These are phyloP conservation scores for Tuberolachnus salignus DNA, from an alignment of 2,888 invertebrate species.

Conservation along the genomic window DNA sequence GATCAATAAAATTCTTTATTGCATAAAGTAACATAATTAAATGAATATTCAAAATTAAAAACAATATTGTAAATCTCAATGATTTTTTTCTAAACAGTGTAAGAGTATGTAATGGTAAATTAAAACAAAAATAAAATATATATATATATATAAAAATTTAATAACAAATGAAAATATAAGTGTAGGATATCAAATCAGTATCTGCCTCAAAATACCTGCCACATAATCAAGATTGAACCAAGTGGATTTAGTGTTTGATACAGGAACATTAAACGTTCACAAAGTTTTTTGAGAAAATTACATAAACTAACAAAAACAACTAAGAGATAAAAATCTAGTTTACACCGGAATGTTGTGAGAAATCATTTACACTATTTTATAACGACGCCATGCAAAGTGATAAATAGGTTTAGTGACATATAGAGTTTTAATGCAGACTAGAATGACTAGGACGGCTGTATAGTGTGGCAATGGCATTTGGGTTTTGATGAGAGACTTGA, in stretches of 20 bases:
- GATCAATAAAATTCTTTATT: constrained; percentile 58
- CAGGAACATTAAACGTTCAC: constrained; percentile 49
- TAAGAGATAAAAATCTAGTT: constrained; percentile 21
- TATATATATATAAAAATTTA: constrained; percentile 22
- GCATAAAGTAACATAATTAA: constrained; percentile 48
- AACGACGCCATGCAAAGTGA: constrained; percentile 58
- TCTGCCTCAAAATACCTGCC: constrained; percentile 44
- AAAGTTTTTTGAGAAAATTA: constrained; percentile 11
- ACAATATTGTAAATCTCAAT: constrained; percentile 43
- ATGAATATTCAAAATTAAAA: constrained; percentile 47
- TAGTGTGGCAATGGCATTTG: constrained; percentile 41
- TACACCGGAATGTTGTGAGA: constrained; percentile 21
- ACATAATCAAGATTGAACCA: constrained; percentile 51
- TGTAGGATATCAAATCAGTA: constrained; percentile 35
- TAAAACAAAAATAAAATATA: constrained; percentile 24
- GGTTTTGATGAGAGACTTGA: constrained; percentile 36
- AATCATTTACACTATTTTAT: constrained; percentile 46
- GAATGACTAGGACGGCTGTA: constrained; percentile 55
- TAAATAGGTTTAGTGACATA: constrained; percentile 50
- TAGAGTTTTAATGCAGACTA: constrained; percentile 55
- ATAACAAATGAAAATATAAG: constrained; percentile 50
- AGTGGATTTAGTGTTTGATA: constrained; percentile 39
- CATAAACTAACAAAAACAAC: constrained; percentile 38
- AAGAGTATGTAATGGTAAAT: constrained; percentile 42
- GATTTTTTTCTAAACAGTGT: constrained; percentile 43